A percentile compares a stretch with the other conserved stretches of the same genome.
Evolutionary conservation across 2,113 vertebrate genomes (phyloP).

Genomic region (Xenopus tropicalis): DNA sequence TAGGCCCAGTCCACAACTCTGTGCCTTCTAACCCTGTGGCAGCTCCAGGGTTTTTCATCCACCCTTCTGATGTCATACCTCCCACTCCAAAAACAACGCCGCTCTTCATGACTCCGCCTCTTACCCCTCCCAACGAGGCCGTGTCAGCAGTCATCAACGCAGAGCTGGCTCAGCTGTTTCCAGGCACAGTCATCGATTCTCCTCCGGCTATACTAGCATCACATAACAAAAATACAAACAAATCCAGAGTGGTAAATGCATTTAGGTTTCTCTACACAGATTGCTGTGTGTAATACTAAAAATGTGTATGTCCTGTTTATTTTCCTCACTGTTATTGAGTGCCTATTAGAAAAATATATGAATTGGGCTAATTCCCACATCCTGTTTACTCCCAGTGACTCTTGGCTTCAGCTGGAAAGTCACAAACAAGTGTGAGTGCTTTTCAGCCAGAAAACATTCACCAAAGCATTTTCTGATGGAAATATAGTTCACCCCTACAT

Average conservation of each 20-base stretch:
- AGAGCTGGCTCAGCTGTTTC: conserved; percentile 94
- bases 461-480: too few species aligned
- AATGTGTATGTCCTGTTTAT: too few species aligned
- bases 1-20: conserved; percentile 89
- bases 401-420: too few species aligned
- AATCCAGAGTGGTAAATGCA: conserved; percentile 81
- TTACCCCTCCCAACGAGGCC: conserved; percentile 94
- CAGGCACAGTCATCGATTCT: conserved; percentile 90
- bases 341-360: too few species aligned
- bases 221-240: conserved; percentile 89
- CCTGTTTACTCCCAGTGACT: too few species aligned
- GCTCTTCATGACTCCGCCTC: conserved; percentile 97
- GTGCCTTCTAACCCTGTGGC: conserved; percentile 90
- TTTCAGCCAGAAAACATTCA: too few species aligned
- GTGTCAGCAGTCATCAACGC: conserved; percentile 93
- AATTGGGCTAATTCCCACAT: too few species aligned
- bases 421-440: too few species aligned
- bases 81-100: conserved; percentile 98
- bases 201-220: conserved; percentile 86
- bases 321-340: too few species aligned
- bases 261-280: neutral
- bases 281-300: too few species aligned
- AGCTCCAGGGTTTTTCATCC: conserved; percentile 94
- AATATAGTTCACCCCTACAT: too few species aligned
- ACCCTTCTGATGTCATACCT: conserved; percentile 96